Percentiles rank a stretch among this genome's conserved stretches.
These are phyloP conservation scores for Drosophila antonietae DNA, from an alignment of 2,888 invertebrate species.

Conservation along the genomic window DNA sequence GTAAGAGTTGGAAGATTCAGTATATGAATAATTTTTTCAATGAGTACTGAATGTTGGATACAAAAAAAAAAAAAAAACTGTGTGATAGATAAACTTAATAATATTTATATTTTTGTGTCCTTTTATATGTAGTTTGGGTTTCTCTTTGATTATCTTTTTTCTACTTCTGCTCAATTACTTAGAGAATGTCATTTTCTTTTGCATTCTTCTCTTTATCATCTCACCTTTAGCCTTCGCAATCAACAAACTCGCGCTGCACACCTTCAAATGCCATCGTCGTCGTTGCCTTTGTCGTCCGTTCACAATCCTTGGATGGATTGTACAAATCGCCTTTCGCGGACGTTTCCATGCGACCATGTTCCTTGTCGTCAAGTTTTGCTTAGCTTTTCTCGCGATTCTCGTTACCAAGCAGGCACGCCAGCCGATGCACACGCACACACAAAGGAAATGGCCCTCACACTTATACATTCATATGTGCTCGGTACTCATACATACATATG, in stretches of 20 bases:
- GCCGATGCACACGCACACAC: constrained; percentile 1
- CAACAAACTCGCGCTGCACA: constrained; percentile 37
- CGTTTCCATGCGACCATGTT: constrained; percentile 39
- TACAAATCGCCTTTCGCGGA: constrained; percentile 29
- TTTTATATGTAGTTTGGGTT: too few species aligned
- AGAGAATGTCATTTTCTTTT: constrained; percentile 25
- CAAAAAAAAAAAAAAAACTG: too few species aligned
- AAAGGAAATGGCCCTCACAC: constrained; percentile 7
- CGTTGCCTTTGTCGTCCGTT: not conserved
- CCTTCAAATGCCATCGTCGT: constrained; percentile 34
- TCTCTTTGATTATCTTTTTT: not conserved
- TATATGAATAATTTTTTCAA: too few species aligned
- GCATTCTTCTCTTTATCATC: constrained; percentile 61
- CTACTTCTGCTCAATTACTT: too few species aligned
- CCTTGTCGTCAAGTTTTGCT: constrained; percentile 50
- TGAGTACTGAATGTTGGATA: too few species aligned
- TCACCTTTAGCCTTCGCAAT: constrained; percentile 67
- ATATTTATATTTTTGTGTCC: too few species aligned
- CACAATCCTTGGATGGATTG: constrained; percentile 17
- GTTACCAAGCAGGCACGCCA: constrained; percentile 43
- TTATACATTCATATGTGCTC: not conserved
- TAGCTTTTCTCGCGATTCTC: constrained; percentile 50
- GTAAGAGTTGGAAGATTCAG: not conserved
- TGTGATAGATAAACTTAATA: too few species aligned
- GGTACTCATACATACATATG: not conserved